Evolutionary conservation across 2,113 vertebrate species (phyloP).

Genomic region (Carlito syrichta): DNA sequence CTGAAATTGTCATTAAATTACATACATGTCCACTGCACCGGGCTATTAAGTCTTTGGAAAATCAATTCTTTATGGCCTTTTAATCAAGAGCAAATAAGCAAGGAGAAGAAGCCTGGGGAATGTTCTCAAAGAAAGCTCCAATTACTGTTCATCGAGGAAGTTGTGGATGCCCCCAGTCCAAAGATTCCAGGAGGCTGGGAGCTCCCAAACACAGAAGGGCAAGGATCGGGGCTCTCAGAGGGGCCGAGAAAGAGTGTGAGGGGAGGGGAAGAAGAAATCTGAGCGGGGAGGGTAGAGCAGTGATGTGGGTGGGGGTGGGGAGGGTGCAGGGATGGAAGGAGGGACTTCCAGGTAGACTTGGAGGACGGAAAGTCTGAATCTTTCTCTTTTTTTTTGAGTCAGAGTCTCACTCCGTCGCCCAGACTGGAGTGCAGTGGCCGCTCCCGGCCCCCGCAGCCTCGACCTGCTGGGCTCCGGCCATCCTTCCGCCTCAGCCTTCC

Average conservation of each 20-base stretch:
- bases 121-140: background rate
- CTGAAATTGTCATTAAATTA: slow-evolving; percentile 49
- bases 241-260: background rate
- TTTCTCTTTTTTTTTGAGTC: too few relatives aligned
- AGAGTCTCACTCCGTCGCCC: too few relatives aligned
- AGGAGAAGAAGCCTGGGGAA: background rate
- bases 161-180: fast-evolving
- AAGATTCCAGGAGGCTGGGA: background rate
- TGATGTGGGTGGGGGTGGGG: fast-evolving
- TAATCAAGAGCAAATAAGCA: slow-evolving; percentile 57
- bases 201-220: background rate
- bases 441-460: too few relatives aligned
- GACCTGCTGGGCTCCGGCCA: too few relatives aligned
- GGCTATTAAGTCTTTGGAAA: slow-evolving; percentile 62
- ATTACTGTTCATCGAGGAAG: background rate
- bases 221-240: background rate
- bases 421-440: too few relatives aligned
- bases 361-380: too few relatives aligned
- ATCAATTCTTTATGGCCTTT: slow-evolving; percentile 66
- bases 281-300: fast-evolving
- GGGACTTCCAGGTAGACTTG: too few relatives aligned
- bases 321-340: fast-evolving
- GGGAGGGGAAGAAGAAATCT: background rate
- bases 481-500: too few relatives aligned
- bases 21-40: background rate